phyloP scores from a whole-genome alignment of 2,888 invertebrate species.

The Pegoplata infirma region DNA sequence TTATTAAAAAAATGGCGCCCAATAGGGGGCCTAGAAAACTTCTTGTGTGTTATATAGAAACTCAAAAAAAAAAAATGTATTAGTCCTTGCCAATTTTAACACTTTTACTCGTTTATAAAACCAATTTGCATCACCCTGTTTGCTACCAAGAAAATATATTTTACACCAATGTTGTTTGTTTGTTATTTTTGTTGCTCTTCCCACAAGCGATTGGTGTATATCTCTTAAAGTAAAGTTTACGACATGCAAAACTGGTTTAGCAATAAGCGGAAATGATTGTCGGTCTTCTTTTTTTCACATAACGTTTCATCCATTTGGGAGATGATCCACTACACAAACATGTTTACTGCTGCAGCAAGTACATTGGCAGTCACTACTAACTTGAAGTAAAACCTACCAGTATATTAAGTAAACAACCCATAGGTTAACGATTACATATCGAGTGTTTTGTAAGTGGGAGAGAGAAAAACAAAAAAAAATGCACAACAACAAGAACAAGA shows the following conservation, averaged over 20 bases:
- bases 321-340: constrained; percentile 14
- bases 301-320: constrained; percentile 39
- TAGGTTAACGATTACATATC: constrained; percentile 38
- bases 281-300: constrained; percentile 30
- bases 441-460: constrained; percentile 11
- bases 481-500: constrained; percentile 18
- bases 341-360: neutral
- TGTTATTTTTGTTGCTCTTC: neutral
- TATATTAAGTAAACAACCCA: constrained; percentile 37
- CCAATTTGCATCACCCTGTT: too few species aligned
- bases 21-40: too few species aligned
- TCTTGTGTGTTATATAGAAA: too few species aligned
- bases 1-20: too few species aligned
- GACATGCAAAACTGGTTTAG: constrained; percentile 49
- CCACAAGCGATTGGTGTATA: constrained; percentile 17
- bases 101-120: too few species aligned
- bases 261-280: constrained; percentile 61
- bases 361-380: neutral
- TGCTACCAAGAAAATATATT: constrained; percentile 7
- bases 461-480: too few species aligned
- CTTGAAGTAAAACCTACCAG: neutral
- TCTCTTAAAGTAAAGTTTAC: constrained; percentile 48
- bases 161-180: constrained; percentile 30
- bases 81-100: too few species aligned
- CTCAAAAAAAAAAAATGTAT: too few species aligned